Evolutionary conservation across 2,888 invertebrate genomes (phyloP), one percentile per base, ranked within the genome.

Genomic region (Eupithecia subumbrata): DNA sequence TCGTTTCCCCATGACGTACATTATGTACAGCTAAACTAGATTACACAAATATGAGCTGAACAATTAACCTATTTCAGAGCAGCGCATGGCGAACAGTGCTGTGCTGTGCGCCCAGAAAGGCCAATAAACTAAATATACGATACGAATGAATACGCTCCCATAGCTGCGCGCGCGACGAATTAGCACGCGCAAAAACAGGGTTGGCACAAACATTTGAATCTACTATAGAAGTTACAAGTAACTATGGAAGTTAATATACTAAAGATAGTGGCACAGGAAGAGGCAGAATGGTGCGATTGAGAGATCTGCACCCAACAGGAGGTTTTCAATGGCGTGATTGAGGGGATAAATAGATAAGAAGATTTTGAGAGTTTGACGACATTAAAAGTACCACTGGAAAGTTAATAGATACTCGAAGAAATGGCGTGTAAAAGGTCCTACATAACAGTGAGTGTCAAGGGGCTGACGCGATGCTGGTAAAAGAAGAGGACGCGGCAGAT

Each of bases 121-220:
- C 72, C 37, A 70, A 77, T 72, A 67, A 77, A 74, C 74, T 74
- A 74, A 67, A 74, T 67, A 73, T 70, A 70, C 37, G 45, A 73
- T 70, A 70, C 37, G 45, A 72, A 37, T 60, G 25, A 60, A 60
- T 37, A n/a, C 69, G 73, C 73, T 73, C 64, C 74, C 73, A 71
- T 72, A 66, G 66, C 69, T 11, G 74, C 71, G 75, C 67, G 68
- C 67, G 73, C 73, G 48, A 71, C 69, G 72, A 74, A 78, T 78
- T 78, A 74, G 78, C 78, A 70, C 78, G 72, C 60, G 74, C 56
- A 72, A 67, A 70, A 72, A 69, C 52, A 78, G 78, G 78, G 78
- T 52, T 78, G 72, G 8, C 77, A 72, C 73, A 22, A 40, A 22
- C 11, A 4, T 56, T 52, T n/a, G 1, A 34, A 14, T n/a, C 5